Percentiles rank a stretch among this genome's conserved stretches.
phyloP scores from a whole-genome alignment of 2,888 invertebrate genomes.

The Apamea sordens region DNA sequence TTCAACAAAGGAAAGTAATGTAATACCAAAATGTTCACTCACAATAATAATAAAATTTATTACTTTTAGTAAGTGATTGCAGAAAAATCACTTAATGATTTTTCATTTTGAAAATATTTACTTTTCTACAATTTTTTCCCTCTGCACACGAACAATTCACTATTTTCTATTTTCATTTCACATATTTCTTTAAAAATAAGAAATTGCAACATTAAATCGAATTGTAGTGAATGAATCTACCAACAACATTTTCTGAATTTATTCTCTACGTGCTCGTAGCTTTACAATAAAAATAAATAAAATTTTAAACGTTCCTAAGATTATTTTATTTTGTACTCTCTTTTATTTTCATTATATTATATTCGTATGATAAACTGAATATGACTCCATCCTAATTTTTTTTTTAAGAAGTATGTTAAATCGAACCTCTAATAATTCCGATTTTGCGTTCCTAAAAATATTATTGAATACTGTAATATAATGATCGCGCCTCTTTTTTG shows the following conservation, averaged over 20 bases:
- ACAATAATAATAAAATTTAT: no score
- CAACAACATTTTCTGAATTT: constrained; percentile 25
- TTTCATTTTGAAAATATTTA: not conserved
- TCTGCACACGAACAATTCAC: not conserved
- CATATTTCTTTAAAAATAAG: constrained; percentile 1
- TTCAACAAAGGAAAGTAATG: not conserved
- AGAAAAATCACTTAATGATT: no score
- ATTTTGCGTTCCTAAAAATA: not conserved
- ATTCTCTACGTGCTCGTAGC: constrained; percentile 16
- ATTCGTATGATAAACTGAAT: not conserved
- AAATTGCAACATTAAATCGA: constrained; percentile 14
- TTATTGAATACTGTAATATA: not conserved
- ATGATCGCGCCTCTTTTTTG: not conserved
- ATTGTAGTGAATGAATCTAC: constrained; percentile 28
- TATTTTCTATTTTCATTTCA: constrained; percentile 24
- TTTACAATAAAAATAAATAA: constrained; percentile 15
- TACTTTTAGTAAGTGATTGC: no score
- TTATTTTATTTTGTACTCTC: constrained; percentile 6
- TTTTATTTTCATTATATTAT: not conserved
- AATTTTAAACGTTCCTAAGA: not conserved
- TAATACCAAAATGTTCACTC: not conserved
- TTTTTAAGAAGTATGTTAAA: not conserved
- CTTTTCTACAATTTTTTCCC: not conserved
- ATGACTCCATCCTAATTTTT: not conserved
- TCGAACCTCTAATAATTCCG: not conserved